A percentile compares a stretch with the other conserved stretches of the same genome.
Conservation (phyloP, 2,113 vertebrate genomes). For the Macrotis lagotis region DNA sequence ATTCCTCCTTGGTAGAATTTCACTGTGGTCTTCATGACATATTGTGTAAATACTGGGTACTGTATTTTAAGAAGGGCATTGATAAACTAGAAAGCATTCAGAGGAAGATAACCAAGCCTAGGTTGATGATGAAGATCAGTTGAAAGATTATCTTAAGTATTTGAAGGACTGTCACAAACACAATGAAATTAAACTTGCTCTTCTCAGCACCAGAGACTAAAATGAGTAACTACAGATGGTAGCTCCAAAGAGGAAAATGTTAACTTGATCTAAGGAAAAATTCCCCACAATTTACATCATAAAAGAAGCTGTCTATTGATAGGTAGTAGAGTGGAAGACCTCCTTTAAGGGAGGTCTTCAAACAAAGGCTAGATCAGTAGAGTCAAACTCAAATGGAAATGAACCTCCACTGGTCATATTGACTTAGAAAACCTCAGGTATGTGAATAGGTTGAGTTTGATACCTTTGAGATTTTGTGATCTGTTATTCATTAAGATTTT, state of each 20-base stretch:
- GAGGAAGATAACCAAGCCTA: not conserved
- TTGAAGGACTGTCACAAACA: not conserved
- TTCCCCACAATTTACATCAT: not conserved
- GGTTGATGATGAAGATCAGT: not conserved
- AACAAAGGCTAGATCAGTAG: not conserved
- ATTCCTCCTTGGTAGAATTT: not conserved
- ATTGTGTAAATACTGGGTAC: not conserved
- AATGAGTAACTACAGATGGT: not conserved
- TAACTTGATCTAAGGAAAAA: not conserved
- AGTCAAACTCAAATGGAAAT: not conserved
- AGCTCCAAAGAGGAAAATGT: not conserved
- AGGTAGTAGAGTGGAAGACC: too few relatives aligned
- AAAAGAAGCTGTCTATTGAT: not conserved
- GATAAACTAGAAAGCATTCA: not conserved
- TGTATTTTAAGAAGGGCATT: not conserved
- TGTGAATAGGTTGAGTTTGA: not conserved
- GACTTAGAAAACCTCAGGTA: not conserved
- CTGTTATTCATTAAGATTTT: not conserved
- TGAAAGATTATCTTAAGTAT: not conserved
- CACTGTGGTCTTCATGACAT: not conserved
- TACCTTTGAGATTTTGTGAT: not conserved
- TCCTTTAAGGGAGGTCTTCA: not conserved
- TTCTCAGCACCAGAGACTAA: not conserved
- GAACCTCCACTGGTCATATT: not conserved
- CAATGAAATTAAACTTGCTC: not conserved